Evolutionary conservation across 2,113 vertebrate species (phyloP).

Genomic region (Chrysochloris asiatica): DNA sequence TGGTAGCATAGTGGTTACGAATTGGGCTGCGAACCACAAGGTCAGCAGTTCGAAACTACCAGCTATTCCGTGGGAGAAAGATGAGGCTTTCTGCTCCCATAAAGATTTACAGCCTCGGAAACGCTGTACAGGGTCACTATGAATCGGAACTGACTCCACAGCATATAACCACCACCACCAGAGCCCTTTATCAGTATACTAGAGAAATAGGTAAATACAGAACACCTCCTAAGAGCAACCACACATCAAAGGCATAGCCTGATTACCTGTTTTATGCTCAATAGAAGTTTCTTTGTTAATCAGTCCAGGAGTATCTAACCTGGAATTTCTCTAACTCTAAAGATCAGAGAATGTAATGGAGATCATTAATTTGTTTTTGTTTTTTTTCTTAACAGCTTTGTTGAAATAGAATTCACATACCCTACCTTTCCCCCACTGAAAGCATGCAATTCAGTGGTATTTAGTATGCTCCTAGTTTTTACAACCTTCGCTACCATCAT

Average conservation of each 20-base stretch:
- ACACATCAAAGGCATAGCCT: neutral
- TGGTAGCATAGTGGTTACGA: too few relatives aligned
- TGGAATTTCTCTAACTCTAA: slow-evolving; percentile 26
- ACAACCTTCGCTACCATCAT: neutral
- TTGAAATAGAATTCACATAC: neutral
- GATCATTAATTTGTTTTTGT: neutral
- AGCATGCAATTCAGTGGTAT: neutral
- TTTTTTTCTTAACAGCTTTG: neutral
- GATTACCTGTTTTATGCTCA: neutral
- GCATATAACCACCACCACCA: too few relatives aligned
- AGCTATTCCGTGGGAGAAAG: too few relatives aligned
- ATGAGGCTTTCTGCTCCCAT: too few relatives aligned
- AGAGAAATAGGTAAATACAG: neutral
- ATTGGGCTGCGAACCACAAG: too few relatives aligned
- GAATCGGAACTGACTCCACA: too few relatives aligned
- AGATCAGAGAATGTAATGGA: neutral
- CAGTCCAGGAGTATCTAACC: neutral
- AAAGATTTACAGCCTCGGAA: too few relatives aligned
- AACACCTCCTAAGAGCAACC: neutral
- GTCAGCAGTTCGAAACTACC: too few relatives aligned
- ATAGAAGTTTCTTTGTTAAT: neutral
- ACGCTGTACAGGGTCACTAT: too few relatives aligned
- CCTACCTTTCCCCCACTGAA: neutral
- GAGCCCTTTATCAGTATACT: neutral
- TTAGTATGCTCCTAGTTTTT: neutral